Conservation (phyloP, 2,113 vertebrate genomes). For the Mellivora capensis region DNA sequence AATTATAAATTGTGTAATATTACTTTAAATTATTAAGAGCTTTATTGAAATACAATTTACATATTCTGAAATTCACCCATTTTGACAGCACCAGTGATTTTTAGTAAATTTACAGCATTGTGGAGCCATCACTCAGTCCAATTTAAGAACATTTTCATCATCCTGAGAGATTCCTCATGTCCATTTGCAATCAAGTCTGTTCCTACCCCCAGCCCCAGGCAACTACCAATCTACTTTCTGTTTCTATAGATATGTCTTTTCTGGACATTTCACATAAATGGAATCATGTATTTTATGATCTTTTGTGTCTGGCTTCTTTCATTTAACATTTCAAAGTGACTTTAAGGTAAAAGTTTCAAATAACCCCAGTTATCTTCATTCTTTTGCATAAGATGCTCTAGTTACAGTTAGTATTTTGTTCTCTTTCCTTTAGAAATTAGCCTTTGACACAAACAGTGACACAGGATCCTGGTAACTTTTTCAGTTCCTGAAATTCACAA, state of each 20-base stretch:
- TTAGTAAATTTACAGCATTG: background rate
- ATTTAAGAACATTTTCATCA: conserved; percentile 4
- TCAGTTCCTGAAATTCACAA: background rate
- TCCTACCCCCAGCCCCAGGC: background rate
- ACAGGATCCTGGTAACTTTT: background rate
- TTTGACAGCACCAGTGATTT: background rate
- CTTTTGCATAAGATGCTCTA: background rate
- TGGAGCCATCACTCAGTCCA: background rate
- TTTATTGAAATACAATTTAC: background rate
- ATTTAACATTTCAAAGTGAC: conserved; percentile 21
- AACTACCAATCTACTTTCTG: background rate
- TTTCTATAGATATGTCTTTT: conserved; percentile 22
- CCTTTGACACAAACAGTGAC: background rate
- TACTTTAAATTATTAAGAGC: background rate
- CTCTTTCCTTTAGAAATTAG: background rate
- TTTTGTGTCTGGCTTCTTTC: conserved; percentile 29
- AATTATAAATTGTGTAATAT: conserved; percentile 12
- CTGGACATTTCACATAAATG: conserved; percentile 25
- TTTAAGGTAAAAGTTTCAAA: background rate
- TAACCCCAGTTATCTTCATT: background rate
- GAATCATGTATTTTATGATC: background rate
- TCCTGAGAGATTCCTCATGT: background rate
- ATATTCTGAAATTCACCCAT: background rate
- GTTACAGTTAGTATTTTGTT: background rate
- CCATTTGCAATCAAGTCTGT: background rate